These are phyloP conservation scores for Hyles euphorbiae DNA, from an alignment of 1,140 invertebrate genomes.

Conservation along the genomic window DNA sequence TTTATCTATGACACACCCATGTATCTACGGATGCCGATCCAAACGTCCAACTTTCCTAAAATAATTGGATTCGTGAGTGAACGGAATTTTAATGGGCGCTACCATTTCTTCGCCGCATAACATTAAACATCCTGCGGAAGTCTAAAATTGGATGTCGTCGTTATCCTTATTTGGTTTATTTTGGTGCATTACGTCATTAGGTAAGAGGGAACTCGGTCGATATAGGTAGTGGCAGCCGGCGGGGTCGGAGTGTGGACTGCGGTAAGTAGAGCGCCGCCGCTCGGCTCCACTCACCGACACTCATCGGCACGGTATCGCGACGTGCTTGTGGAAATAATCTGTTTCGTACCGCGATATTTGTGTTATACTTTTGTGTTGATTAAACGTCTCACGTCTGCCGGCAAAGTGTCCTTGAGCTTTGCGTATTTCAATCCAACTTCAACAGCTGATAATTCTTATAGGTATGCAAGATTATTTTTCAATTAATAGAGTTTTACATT, in stretches of 20 bases:
- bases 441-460: background rate
- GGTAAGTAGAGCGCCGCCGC: slow-evolving; percentile 5
- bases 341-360: background rate
- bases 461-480: background rate
- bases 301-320: slow-evolving; percentile 1
- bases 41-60: slow-evolving; percentile 20
- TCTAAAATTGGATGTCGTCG: slow-evolving; percentile 35
- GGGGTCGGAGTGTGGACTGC: slow-evolving; percentile 3
- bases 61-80: slow-evolving; percentile 5
- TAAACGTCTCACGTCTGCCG: background rate
- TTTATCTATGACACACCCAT: slow-evolving; percentile 65
- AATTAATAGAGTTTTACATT: no score
- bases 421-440: background rate
- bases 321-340: background rate
- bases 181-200: slow-evolving; percentile 72
- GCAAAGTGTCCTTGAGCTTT: background rate
- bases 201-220: slow-evolving; percentile 39
- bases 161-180: slow-evolving; percentile 70
- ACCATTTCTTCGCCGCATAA: background rate
- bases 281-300: background rate
- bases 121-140: slow-evolving; percentile 22
- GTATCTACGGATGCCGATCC: slow-evolving; percentile 32
- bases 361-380: background rate
- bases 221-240: slow-evolving; percentile 25
- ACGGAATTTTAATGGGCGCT: slow-evolving; percentile 8